These are phyloP conservation scores for Tetragonisca angustula DNA, from an alignment of 2,888 invertebrate genomes.

Conservation along the genomic window DNA sequence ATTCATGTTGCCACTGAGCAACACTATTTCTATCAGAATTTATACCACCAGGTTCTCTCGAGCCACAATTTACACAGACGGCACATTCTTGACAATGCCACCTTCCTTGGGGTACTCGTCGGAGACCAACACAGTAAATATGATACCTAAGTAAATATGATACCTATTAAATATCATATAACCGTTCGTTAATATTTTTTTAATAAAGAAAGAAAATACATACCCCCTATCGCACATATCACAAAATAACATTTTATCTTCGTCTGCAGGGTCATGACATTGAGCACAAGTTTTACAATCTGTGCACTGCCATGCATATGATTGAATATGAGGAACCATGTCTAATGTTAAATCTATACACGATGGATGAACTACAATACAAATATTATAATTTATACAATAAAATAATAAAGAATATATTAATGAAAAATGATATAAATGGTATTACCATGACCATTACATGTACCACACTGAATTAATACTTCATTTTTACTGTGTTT, in stretches of 20 bases:
- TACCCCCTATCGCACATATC: conserved; percentile 96
- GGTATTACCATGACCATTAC: conserved; percentile 86
- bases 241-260: conserved; percentile 97
- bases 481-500: conserved; percentile 85
- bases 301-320: conserved; percentile 96
- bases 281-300: conserved; percentile 96
- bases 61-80: conserved; percentile 86
- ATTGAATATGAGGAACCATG: conserved; percentile 92
- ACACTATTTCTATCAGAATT: conserved; percentile 82
- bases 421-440: conserved; percentile 74
- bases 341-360: conserved; percentile 94
- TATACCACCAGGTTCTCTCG: conserved; percentile 84
- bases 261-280: conserved; percentile 92
- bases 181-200: background rate
- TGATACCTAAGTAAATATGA: conserved; percentile 89
- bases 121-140: conserved; percentile 94
- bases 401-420: background rate
- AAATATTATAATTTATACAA: conserved; percentile 2
- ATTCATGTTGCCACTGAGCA: conserved; percentile 85
- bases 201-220: conserved; percentile 45
- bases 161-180: conserved; percentile 7
- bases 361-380: conserved; percentile 90
- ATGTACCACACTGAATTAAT: conserved; percentile 87
- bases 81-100: conserved; percentile 95
- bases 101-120: conserved; percentile 92